Evolutionary conservation across 2,113 vertebrate genomes (phyloP).

Genomic region (Salvelinus namaycush): DNA sequence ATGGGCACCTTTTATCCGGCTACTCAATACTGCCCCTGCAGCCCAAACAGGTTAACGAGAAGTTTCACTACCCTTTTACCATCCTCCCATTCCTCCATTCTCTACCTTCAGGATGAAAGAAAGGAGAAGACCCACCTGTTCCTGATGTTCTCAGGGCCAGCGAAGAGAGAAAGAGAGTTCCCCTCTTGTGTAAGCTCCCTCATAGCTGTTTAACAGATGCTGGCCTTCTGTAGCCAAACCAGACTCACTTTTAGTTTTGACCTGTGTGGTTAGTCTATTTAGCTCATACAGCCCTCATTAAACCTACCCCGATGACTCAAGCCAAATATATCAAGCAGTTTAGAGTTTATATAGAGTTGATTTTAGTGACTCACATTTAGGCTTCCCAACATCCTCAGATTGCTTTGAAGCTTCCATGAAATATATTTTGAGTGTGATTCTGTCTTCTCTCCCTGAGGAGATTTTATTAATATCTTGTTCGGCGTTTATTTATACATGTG

Average conservation of each 20-base stretch:
- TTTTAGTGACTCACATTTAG: conserved; percentile 66
- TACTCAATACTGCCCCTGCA: too few relatives aligned
- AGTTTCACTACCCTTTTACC: conserved; percentile 38
- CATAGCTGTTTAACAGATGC: too few relatives aligned
- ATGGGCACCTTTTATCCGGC: too few relatives aligned
- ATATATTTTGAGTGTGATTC: not conserved
- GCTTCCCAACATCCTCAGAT: conserved; percentile 59
- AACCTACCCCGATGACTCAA: conserved; percentile 61
- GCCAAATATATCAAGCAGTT: conserved; percentile 74
- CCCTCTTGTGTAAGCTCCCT: conserved; percentile 33
- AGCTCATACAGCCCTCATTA: conserved; percentile 71
- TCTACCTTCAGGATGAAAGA: conserved; percentile 10
- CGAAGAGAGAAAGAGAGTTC: conserved; percentile 37
- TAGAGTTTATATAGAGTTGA: conserved; percentile 63
- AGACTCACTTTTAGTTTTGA: conserved; percentile 72
- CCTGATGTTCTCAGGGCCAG: conserved; percentile 16
- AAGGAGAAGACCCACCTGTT: conserved; percentile 57
- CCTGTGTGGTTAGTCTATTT: conserved; percentile 69
- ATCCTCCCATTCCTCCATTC: not conserved
- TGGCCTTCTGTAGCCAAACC: conserved; percentile 64
- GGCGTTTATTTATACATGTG: too few relatives aligned
- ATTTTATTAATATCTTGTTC: too few relatives aligned
- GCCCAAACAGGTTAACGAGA: too few relatives aligned
- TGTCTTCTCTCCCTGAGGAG: not conserved
- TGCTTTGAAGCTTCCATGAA: conserved; percentile 17